A percentile compares a stretch with the other conserved stretches of the same genome.
These are phyloP conservation scores for Muscidifurax raptorellus DNA, from an alignment of 1,140 invertebrate genomes.

Conservation along the genomic window DNA sequence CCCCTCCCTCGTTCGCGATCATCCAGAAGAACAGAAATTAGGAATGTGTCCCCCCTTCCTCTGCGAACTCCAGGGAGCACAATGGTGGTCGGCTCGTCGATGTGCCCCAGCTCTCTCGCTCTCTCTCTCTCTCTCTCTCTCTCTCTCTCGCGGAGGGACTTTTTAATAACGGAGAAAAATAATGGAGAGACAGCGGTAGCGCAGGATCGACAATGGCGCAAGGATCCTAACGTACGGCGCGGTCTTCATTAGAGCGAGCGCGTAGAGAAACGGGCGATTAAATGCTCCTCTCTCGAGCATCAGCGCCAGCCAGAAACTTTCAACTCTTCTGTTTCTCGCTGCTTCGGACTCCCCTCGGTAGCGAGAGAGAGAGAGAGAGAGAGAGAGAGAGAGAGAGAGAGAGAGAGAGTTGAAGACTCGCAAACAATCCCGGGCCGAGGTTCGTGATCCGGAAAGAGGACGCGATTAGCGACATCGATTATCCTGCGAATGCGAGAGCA, in stretches of 20 bases:
- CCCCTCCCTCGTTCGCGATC: conserved; percentile 15
- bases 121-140: conserved; percentile 11
- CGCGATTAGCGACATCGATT: conserved; percentile 55
- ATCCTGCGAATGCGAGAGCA: conserved; percentile 26
- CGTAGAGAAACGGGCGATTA: conserved; percentile 58
- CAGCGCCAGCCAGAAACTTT: conserved; percentile 38
- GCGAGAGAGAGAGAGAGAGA: neutral
- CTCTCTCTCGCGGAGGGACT: conserved; percentile 54
- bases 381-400: too few relatives aligned
- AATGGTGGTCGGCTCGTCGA: conserved; percentile 30
- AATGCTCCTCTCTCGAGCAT: conserved; percentile 56
- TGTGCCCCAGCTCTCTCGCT: conserved; percentile 4
- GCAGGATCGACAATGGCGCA: conserved; percentile 45
- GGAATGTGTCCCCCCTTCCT: conserved; percentile 29
- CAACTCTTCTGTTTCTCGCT: conserved; percentile 2
- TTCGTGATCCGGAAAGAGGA: conserved; percentile 53
- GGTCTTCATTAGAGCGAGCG: conserved; percentile 65
- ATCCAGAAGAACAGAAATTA: conserved; percentile 48
- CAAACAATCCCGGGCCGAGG: conserved; percentile 47
- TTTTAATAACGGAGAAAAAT: conserved; percentile 71
- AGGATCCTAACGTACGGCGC: conserved; percentile 42
- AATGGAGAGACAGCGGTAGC: conserved; percentile 64
- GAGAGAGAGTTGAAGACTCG: neutral
- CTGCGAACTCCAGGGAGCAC: neutral
- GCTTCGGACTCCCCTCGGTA: neutral